Evolutionary conservation across 2,797 vertebrate genomes (phyloP), one percentile per base, ranked within the genome.

Genomic region (Heteromormyrus szaboi): DNA sequence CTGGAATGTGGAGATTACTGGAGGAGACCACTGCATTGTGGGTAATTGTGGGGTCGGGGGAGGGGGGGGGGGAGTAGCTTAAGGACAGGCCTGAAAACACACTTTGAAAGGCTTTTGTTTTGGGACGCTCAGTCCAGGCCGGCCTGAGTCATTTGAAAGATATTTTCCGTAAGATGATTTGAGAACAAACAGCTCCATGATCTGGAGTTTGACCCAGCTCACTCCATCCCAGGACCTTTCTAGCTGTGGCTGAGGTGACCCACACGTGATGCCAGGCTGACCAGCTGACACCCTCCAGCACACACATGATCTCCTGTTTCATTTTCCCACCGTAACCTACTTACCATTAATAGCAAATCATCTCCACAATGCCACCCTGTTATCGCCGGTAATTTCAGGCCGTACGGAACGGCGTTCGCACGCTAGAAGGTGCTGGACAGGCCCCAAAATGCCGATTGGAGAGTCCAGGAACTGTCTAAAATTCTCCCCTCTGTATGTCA

Each of bases 1-100:
- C 85, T 86, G 85, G 85, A 86, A 86, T 86, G 85, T 56, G 25
- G n/a, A 50, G 85, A 86, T 86, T 54, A 29, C 85, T 33, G 85
- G 25, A 56, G 51, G 14, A 51, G 85, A 56, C 85, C 14, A 51
- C 33, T 37, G 51, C 85, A 41, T 86, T 56, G 8, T 81, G 76
- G 76, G 41, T 46, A 81, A 81, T 81, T 72, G 29, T 72, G 76
- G 41, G 76, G 76, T 19, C 56, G 5, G 17, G 72, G 17, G 41
- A 2, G 76, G 25, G 7, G 37, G n/a, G n/a, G 25, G 9, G 76
- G 76, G 76, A 41, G 7, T 81, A 44, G 76, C 37, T 46, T 81
- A 81, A 81, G 76, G 41, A 46, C 76, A 81, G 76, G 76, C 41
- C 41, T 46, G 41, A 41, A 81, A 81, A 81, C 41, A 81, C 37